Evolutionary conservation across 2,797 vertebrate species (phyloP), one percentile per base, ranked within the genome.

Genomic region (Siniperca undulata): DNA sequence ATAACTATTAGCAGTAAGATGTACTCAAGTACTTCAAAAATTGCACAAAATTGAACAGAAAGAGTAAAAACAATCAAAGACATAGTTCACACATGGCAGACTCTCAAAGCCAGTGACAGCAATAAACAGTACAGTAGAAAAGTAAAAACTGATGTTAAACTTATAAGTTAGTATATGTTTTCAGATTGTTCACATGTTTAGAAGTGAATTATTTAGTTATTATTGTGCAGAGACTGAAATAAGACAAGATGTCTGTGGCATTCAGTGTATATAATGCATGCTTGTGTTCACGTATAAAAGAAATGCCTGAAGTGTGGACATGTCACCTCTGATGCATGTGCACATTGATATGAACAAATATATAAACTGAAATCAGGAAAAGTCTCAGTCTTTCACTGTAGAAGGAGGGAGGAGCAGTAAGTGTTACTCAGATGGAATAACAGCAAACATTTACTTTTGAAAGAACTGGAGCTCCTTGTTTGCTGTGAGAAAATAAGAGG

Each of bases 381-480:
- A 52, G 38, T 56, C 17, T 19, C 19, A 36, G 46, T 24, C 20
- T 44, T 55, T 65, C 75, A 75, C 36, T 27, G 82, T 56, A 67
- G 38, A 48, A 77, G 44, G 88, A 86, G 90, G 89, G 81, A 91
- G 92, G 89, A 84, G 76, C 89, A 93, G 95, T 93, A 91, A 91
- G 91, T 90, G 56, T 74, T 71, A 71, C 87, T 85, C 80, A 88
- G 91, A 89, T 36, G 94, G 91, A 96, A 93, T 93, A 95, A 94
- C 93, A 90, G 95, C 95, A 96, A 96, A 88, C 91, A 94, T 97
- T 97, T 96, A 94, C 95, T 95, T 96, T 93, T 91, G 92, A 95
- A 93, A 94, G 90, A 83, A 87, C 80, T 90, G 94, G 94, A 94
- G 91, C 94, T 95, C 92, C 95, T 96, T 96, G 94, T 97, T 92